Evolutionary conservation across 2,113 vertebrate species (phyloP).

Genomic region (Mohoua ochrocephala): DNA sequence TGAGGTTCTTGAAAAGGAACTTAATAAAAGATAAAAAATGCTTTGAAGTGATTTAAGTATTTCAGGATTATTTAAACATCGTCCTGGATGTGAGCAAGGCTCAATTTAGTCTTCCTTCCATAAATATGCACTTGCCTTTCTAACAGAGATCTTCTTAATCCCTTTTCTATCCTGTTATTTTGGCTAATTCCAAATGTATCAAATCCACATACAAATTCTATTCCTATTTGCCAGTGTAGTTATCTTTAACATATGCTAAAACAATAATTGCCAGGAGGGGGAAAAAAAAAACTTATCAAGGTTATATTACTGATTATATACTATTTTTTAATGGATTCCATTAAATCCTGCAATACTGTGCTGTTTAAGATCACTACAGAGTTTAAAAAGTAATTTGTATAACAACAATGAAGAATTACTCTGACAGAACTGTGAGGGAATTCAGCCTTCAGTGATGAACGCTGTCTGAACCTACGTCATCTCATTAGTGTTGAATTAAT

Average conservation of each 20-base stretch:
- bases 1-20: neutral
- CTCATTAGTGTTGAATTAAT: slow-evolving; percentile 42
- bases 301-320: neutral
- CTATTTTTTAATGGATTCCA: neutral
- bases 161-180: neutral
- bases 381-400: neutral
- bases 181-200: neutral
- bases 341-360: neutral
- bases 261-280: neutral
- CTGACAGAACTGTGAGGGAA: neutral
- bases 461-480: neutral
- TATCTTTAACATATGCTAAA: neutral
- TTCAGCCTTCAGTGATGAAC: neutral
- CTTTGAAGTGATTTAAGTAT: slow-evolving; percentile 36
- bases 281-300: neutral
- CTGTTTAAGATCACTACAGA: neutral
- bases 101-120: neutral
- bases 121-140: neutral
- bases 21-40: neutral
- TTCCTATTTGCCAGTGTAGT: neutral
- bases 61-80: slow-evolving; percentile 22
- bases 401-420: neutral
- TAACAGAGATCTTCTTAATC: neutral
- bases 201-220: neutral
- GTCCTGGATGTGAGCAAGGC: neutral